These are phyloP conservation scores for Drosophila grimshawi DNA, from an alignment of 1,140 invertebrate species.

Conservation along the genomic window DNA sequence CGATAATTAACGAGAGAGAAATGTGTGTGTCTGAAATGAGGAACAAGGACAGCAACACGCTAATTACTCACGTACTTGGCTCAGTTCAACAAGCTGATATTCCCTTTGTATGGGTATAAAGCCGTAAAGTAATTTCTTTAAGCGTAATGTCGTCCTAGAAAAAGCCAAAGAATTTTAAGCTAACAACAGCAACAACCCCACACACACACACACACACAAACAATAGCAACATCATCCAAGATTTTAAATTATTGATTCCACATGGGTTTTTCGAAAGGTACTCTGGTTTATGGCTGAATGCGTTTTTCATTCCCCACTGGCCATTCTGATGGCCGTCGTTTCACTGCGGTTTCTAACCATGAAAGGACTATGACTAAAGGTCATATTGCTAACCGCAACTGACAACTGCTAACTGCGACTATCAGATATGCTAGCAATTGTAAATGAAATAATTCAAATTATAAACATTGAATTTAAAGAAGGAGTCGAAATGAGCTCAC, in stretches of 20 bases:
- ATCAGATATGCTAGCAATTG: not conserved
- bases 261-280: not conserved
- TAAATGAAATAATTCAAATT: not conserved
- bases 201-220: not conserved
- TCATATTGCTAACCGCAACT: not conserved
- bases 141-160: constrained; percentile 77
- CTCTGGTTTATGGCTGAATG: not conserved
- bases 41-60: constrained; percentile 23
- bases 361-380: not conserved
- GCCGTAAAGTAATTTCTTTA: constrained; percentile 82
- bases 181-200: constrained; percentile 21
- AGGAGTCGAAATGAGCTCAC: too few relatives aligned
- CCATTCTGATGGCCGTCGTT: not conserved
- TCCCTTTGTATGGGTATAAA: constrained; percentile 78
- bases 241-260: constrained; percentile 57
- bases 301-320: not conserved
- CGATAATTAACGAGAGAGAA: not conserved
- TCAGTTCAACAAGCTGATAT: constrained; percentile 76
- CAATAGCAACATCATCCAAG: constrained; percentile 12
- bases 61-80: constrained; percentile 81
- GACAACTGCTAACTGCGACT: not conserved
- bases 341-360: not conserved
- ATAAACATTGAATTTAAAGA: too few relatives aligned
- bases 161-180: constrained; percentile 54
- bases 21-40: not conserved